Base-by-base conservation (phyloP, 2,888 invertebrate genomes). In the Ormyrus thymus region DNA sequence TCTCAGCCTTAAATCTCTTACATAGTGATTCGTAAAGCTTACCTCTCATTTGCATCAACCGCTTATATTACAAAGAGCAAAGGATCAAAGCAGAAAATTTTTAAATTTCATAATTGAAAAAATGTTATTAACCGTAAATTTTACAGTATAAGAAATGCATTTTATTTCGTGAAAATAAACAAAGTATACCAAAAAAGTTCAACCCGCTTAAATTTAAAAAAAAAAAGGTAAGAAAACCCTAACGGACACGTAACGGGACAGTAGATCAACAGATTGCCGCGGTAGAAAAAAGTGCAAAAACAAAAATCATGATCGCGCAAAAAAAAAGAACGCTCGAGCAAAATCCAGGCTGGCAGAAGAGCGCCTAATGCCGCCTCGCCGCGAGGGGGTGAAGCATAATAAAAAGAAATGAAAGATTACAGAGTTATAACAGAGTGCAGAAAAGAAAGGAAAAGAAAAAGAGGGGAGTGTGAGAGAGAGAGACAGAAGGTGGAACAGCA, bases 331-430 rank as follows among this genome's bases (percentile, higher is more conserved):
- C 46, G 48, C 45, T 59, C 10, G 48, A 53, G 11, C 13, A 48
- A 11, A 61, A 9, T 11, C 13, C 10, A 50, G 7, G 29, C 61
- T 45, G 56, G 43, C 72, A 76, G 79, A 76, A 76, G 79, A 46
- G 68, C 29, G 29, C 62, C 72, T 70, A 68, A 76, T 68, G 59
- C 50, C 51, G 43, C 29, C 56, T 64, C 48, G 7, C 10, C 7
- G 7, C 64, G 68, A 64, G 76, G 80, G 76, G 73, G 73, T 48
- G 73, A 56, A 58, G 45, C 56, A 50, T 62, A 50, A 9, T 29
- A 76, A 73, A 79, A 48, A 76, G 80, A 70, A 80, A 80, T 65
- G 69, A 80, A 80, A 80, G 80, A 80, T 80, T 80, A 76, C 58
- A 68, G 76, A 62, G 76, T 73, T 80, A 68, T 13, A 51, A 70